Evolutionary conservation across 2,888 invertebrate species (phyloP), one percentile per base, ranked within the genome.

Genomic region (Conus canariensis): DNA sequence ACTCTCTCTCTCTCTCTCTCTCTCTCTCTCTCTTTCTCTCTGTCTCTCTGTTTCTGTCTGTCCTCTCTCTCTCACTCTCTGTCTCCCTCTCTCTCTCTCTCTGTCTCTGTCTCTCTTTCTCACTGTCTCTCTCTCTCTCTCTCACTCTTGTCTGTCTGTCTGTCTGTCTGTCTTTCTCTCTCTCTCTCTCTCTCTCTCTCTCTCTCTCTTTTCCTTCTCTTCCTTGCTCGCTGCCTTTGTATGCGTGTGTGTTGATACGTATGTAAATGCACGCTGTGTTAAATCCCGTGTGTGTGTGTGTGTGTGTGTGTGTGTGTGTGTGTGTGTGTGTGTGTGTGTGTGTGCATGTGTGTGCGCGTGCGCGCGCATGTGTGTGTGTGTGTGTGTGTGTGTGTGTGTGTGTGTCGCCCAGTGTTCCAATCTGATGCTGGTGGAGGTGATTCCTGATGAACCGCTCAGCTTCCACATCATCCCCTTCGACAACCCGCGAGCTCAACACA

Each of bases 401-500:
- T 64, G 16, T 64, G 6, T 64, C 12, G 1, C 16, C 64, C 96
- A 99, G 99, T 99, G 99, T 97, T 99, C 99, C 95, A 99, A 99
- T 97, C 97, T 99, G 97, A 99, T 99, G 99, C 96, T 99, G 92
- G 98, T 99, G 94, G 99, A 99, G 96, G 98, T 98, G 95, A 98
- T 99, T 94, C 98, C 98, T 89, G 98, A 98, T 45, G 99, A 99
- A 94, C 98, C 99, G 77, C 97, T 99, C 88, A 98, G 98, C 95
- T 99, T 99, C 97, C 99, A 99, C 97, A 98, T 99, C 94, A 98
- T 99, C 95, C 99, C 99, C 85, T 99, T 99, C 97, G 98, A 99
- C 97, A 98, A 98, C 97, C 99, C 99, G 91, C 97, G 98, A 91
- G 97, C 98, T 90, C 99, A 99, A 96, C 98, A 98, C 95, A 99